Evolutionary conservation across 1,140 invertebrate genomes (phyloP).

Genomic region (Bombus haemorrhoidalis): DNA sequence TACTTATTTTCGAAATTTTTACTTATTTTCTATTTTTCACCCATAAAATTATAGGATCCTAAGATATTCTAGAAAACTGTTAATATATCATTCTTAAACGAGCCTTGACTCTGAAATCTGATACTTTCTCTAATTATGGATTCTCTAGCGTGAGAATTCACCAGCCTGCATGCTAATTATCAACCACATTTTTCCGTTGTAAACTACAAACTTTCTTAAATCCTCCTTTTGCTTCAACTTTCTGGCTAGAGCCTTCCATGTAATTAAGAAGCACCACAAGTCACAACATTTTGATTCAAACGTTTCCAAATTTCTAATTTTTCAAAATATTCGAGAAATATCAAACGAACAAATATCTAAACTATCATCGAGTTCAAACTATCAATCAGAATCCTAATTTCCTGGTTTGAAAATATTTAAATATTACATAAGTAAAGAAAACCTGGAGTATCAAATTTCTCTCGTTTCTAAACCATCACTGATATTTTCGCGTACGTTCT

Average conservation of each 20-base stretch:
- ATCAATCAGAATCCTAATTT: too few relatives aligned
- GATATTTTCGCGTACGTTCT: not conserved
- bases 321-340: not conserved
- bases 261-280: not conserved
- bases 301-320: not conserved
- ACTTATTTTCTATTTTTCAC: too few relatives aligned
- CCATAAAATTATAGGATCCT: not conserved
- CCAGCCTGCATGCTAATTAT: not conserved
- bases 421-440: too few relatives aligned
- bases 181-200: not conserved
- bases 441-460: too few relatives aligned
- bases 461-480: not conserved
- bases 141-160: not conserved
- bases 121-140: slow-evolving; percentile 6
- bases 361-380: too few relatives aligned
- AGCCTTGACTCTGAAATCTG: not conserved
- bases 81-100: not conserved
- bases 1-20: too few relatives aligned
- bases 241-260: not conserved
- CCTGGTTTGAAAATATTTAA: too few relatives aligned
- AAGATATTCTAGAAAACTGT: not conserved
- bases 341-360: too few relatives aligned
- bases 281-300: not conserved
- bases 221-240: not conserved
- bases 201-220: not conserved